phyloP scores from a whole-genome alignment of 2,888 invertebrate species.

The Diarsia brunnea region DNA sequence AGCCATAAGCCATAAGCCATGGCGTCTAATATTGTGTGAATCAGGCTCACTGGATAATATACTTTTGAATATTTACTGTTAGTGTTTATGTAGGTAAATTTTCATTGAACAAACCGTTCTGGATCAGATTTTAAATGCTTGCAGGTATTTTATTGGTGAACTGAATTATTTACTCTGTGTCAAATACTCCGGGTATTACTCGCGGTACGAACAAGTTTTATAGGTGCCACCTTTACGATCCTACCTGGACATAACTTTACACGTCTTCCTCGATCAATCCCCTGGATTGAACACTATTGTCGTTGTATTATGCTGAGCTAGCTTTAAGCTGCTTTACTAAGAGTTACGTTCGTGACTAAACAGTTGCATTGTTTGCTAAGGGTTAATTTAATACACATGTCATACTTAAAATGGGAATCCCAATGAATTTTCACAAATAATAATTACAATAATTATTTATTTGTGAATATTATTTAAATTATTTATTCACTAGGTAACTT shows the following conservation, averaged over 20 bases:
- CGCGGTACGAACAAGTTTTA: conserved; percentile 37
- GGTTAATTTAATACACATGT: no score
- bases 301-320: conserved; percentile 15
- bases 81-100: background rate
- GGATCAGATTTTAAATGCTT: background rate
- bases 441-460: no score
- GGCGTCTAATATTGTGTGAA: no score
- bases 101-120: background rate
- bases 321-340: conserved; percentile 1
- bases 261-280: conserved; percentile 58
- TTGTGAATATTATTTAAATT: no score
- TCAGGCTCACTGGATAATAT: background rate
- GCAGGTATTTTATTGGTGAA: background rate
- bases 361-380: background rate
- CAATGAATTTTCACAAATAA: background rate
- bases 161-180: conserved; percentile 32
- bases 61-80: background rate
- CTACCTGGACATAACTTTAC: conserved; percentile 53
- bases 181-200: conserved; percentile 30
- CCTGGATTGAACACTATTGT: conserved; percentile 37
- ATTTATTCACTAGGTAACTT: no score
- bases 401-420: background rate
- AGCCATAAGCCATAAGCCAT: no score
- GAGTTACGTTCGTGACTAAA: background rate
- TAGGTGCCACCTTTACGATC: conserved; percentile 63